Evolutionary conservation across 2,797 vertebrate species (phyloP), one percentile per base, ranked within the genome.

Genomic region (Lutra lutra): DNA sequence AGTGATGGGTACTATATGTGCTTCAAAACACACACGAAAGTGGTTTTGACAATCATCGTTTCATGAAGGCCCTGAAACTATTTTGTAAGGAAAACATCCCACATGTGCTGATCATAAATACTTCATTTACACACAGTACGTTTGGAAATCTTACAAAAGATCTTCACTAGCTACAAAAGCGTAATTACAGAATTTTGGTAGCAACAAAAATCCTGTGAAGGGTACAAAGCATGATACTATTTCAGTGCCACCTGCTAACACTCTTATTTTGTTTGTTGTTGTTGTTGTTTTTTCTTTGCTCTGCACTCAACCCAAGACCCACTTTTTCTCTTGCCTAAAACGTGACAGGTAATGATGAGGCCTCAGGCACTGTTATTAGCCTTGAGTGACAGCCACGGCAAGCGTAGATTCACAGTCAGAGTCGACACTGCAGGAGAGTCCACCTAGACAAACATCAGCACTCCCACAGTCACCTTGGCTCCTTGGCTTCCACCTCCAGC

Each of bases 241-340:
- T 77, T 82, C 95, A 92, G 17, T 68, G 48, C 15, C 15, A 66
- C 77, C 72, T 58, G 3, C 23, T 27, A 73, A 68, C 5, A 54
- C 48, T 64, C 4, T 0, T 32, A 75, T 54, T 68, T 15, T 40
- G 27, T 60, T 58, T 58, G 7, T 29, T 35, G 12, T 48, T 77
- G 48, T 51, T 21, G 40, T 10, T 46, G 10, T 46, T 29, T 43
- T 62, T 48, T 25, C 58, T 91, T 58, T 68, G 25, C 15, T 46
- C 46, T 66, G 10, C 20, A 92, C 8, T 79, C 66, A 60, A 70
- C 60, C 18, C 75, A 78, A 84, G 21, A 86, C 62, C 40, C 79
- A 86, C 66, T 54, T 92, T 94, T 80, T 62, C 18, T 85, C 35
- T 94, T 87, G 20, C 11, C 70, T 95, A 21, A 80, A 93, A 85